phyloP scores from a whole-genome alignment of 2,113 vertebrate genomes.

The Rhodinocichla rosea region DNA sequence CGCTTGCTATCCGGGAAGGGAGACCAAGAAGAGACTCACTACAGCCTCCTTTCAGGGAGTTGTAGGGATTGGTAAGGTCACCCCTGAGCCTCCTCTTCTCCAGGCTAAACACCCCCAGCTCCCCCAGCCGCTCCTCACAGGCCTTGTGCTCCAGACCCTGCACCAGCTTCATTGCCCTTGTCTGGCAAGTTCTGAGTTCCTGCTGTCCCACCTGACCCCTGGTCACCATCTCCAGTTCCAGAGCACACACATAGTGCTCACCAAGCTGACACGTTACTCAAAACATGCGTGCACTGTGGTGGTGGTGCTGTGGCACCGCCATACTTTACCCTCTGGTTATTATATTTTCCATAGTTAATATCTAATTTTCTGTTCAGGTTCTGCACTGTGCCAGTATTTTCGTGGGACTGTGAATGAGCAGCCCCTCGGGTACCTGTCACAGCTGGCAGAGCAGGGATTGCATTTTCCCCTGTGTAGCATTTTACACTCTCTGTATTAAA shows the following conservation, averaged over 20 bases:
- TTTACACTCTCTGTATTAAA: not conserved
- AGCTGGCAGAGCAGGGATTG: not conserved
- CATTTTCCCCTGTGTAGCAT: not conserved
- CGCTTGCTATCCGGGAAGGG: not conserved
- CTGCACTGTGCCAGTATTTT: not conserved
- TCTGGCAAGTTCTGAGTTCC: not conserved
- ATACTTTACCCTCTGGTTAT: not conserved
- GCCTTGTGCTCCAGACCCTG: not conserved
- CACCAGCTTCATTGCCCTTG: too few relatives aligned
- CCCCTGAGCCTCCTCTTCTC: not conserved
- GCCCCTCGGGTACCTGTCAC: accelerated
- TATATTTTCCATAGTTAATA: not conserved
- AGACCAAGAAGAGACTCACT: too few relatives aligned
- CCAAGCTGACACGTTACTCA: accelerated
- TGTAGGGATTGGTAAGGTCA: not conserved
- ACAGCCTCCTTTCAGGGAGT: too few relatives aligned
- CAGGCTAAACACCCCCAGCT: too few relatives aligned
- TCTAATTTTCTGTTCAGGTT: not conserved
- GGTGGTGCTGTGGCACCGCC: not conserved
- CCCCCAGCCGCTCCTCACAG: accelerated
- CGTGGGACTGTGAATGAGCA: accelerated
- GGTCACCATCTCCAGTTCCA: accelerated
- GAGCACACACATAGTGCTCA: accelerated
- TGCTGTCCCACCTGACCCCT: accelerated
- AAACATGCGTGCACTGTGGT: accelerated